Evolutionary conservation across 2,797 vertebrate species (phyloP), one percentile per base, ranked within the genome.

Genomic region (Molossus alvarezi): DNA sequence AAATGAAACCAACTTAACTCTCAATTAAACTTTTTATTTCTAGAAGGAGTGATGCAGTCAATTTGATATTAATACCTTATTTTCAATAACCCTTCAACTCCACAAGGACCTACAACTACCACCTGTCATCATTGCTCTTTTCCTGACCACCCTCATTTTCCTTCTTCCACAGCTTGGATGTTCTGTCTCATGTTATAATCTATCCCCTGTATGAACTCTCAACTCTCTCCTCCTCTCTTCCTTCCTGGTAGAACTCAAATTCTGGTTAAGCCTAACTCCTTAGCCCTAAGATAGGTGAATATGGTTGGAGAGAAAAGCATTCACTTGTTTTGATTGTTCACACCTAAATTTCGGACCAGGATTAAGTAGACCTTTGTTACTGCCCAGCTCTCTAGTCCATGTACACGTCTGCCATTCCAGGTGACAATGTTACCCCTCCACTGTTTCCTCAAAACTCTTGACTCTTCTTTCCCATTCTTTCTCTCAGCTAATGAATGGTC

Each of bases 21-120:
- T 97, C n/a, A 88, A 33, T 72, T 87, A 45, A 62, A 75, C 48
- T 33, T 64, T 95, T 92, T 75, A 41, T 93, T 95, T 91, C 53
- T 91, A 45, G 51, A 95, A 64, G 72, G 25, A 94, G 3, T 8
- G 17, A 18, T 85, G 6, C 11, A 82, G 79, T 94, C 58, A 27
- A 41, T 81, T 75, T 77, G 6, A 62, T 92, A 79, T 41, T 48
- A 90, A 33, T 53, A 69, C 9, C 3, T 81, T 60, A 77, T 81
- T 95, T 81, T 81, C 57, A 79, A 3, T 53, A 77, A 53, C 75
- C 64, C 48, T 87, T 73, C 76, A 92, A 21, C 3, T 13, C 17
- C 27, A 79, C 11, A 25, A 73, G 3, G 29, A 48, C 29, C 75
- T 90, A 23, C 5, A 72, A 5, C 53, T 27, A 69, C 5, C 72